phyloP scores from a whole-genome alignment of 2,888 invertebrate species.

The Julus scandinavius region DNA sequence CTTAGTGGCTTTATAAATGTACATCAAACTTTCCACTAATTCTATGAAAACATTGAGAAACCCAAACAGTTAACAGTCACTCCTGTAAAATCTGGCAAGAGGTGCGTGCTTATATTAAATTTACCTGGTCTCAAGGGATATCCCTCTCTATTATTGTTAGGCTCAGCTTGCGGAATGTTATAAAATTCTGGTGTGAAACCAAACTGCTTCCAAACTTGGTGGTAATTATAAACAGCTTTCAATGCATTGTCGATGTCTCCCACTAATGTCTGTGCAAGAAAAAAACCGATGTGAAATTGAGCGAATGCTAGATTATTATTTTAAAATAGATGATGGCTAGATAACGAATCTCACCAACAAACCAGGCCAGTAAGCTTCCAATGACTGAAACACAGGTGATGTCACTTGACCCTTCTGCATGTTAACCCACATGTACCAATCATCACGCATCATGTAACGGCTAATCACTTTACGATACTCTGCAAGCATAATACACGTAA shows the following conservation, averaged over 20 bases:
- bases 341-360: conserved; percentile 71
- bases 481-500: conserved; percentile 54
- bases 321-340: background rate
- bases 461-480: conserved; percentile 68
- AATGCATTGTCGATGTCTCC: conserved; percentile 92
- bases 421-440: conserved; percentile 99
- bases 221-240: conserved; percentile 94
- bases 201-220: conserved; percentile 96
- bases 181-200: conserved; percentile 99
- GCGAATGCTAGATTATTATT: background rate
- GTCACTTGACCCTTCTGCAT: conserved; percentile 97
- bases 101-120: background rate
- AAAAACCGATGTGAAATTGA: background rate
- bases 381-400: conserved; percentile 96
- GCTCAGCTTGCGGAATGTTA: conserved; percentile 86
- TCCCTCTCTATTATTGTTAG: conserved; percentile 83
- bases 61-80: no score
- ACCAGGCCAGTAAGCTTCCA: conserved; percentile 99
- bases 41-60: conserved; percentile 68
- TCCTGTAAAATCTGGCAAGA: no score
- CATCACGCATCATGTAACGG: conserved; percentile 81
- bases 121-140: conserved; percentile 89
- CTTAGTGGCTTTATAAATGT: conserved; percentile 73
- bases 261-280: conserved; percentile 67
- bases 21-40: conserved; percentile 72